Evolutionary conservation across 2,888 invertebrate genomes (phyloP).

Genomic region (Hydrotaea diabolus): DNA sequence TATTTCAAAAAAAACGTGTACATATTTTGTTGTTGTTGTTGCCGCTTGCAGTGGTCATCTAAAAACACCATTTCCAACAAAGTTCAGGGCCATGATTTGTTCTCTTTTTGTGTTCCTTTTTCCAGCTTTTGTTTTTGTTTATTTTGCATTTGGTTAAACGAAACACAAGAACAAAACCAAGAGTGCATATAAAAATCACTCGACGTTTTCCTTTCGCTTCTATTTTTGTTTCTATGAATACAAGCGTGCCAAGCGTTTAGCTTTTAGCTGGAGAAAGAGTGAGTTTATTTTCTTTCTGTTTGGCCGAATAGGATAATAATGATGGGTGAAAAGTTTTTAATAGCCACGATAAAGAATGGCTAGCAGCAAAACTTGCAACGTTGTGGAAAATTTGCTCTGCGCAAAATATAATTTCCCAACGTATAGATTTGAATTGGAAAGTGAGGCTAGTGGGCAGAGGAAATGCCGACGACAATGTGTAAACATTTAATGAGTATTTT

Average conservation of each 20-base stretch:
- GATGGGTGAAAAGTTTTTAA: background rate
- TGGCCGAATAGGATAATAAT: background rate
- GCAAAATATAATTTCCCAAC: no score
- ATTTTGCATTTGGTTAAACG: background rate
- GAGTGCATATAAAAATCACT: background rate
- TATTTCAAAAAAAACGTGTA: background rate
- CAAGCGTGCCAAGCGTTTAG: no score
- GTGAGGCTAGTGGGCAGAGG: no score
- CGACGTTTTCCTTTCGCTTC: background rate
- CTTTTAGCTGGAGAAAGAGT: background rate
- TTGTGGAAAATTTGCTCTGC: background rate
- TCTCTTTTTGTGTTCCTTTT: background rate
- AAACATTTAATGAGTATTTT: no score
- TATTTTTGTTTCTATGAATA: background rate
- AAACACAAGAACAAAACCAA: background rate
- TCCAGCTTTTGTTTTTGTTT: background rate
- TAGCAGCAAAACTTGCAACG: background rate
- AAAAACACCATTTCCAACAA: background rate
- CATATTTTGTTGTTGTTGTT: background rate
- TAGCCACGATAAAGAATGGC: background rate
- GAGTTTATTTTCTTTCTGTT: no score
- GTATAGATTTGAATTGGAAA: no score
- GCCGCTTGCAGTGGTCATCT: background rate
- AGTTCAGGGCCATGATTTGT: background rate
- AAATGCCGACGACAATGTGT: no score